Evolutionary conservation across 2,113 vertebrate species (phyloP), one percentile per base, ranked within the genome.

Genomic region (Ploceus nigricollis): DNA sequence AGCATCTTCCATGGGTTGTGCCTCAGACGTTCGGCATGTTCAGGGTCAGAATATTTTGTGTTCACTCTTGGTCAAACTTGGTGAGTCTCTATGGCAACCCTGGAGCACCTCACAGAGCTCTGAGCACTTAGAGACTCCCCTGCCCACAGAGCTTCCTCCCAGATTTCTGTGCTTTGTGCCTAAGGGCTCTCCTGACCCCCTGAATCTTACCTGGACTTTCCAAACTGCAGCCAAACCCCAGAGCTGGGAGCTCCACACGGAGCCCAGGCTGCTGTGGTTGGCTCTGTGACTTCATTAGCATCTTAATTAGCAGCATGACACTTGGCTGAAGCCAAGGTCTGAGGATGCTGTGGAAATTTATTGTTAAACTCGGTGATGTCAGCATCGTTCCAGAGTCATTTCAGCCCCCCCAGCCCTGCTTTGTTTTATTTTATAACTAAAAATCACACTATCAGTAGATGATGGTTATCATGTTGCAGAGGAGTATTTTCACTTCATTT

Each of bases 61-160:
- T 54, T 83, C 15, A 0, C 64, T 93, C 37, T 82, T 53, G 13
- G 47, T 37, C 18, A 3, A 82, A 50, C 53, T 93, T 82, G 13
- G 56, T 16, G 91, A 91, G 78, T 92, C 94, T 93, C 96, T 94
- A n/a, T 93, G 94, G 86, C 95, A 94, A 82, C 83, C 82, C 86
- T 31, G 3, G 75, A 88, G 82, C 92, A 69, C 48, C 87, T 82
- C 75, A 16, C 40, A 19, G 75, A 88, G 66, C 75, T 56, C 21
- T 24, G 82, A 30, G 70, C 61, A 2, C 85, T 69, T 4, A 3
- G 25, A 65, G 94, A 56, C 22, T 30, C 77, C 44, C 39, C 57
- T 91, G 64, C 85, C 48, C 78, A 22, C 14, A 5, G 58, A 89
- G 30, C 22, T 33, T 16, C 78, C 85, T 37, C 63, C 3, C 6